Evolutionary conservation across 2,113 vertebrate species (phyloP).

Genomic region (Pelecanoides urinatrix): DNA sequence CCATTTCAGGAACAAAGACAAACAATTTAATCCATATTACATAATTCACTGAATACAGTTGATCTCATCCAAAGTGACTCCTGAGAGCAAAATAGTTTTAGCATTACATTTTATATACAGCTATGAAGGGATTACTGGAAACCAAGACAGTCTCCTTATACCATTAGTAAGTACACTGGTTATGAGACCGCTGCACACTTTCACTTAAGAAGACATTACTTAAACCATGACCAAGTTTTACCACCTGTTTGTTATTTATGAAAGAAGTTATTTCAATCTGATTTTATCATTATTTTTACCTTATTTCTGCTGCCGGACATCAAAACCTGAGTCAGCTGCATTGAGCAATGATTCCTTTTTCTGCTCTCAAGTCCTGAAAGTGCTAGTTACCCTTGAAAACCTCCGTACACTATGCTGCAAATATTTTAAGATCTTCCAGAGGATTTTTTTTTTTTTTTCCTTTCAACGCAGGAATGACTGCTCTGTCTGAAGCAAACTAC

Average conservation of each 20-base stretch:
- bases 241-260: not conserved
- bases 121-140: constrained; percentile 69
- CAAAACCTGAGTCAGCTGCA: not conserved
- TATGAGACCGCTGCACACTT: not conserved
- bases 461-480: not conserved
- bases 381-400: not conserved
- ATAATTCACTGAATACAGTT: constrained; percentile 68
- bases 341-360: not conserved
- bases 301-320: not conserved
- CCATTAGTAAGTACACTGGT: constrained; percentile 23
- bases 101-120: constrained; percentile 74
- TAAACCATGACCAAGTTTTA: constrained; percentile 16
- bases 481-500: constrained; percentile 35
- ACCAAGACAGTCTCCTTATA: constrained; percentile 47
- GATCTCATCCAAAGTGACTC: constrained; percentile 68
- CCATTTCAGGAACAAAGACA: constrained; percentile 67
- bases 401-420: not conserved
- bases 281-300: not conserved
- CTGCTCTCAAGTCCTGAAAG: not conserved
- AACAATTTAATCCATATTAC: constrained; percentile 72
- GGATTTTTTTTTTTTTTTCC: not conserved
- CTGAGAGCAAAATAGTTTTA: constrained; percentile 73
- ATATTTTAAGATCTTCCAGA: not conserved
- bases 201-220: not conserved
- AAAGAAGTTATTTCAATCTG: not conserved